These are phyloP conservation scores for Cotesia vestalis DNA, from an alignment of 1,140 invertebrate species.

Conservation along the genomic window DNA sequence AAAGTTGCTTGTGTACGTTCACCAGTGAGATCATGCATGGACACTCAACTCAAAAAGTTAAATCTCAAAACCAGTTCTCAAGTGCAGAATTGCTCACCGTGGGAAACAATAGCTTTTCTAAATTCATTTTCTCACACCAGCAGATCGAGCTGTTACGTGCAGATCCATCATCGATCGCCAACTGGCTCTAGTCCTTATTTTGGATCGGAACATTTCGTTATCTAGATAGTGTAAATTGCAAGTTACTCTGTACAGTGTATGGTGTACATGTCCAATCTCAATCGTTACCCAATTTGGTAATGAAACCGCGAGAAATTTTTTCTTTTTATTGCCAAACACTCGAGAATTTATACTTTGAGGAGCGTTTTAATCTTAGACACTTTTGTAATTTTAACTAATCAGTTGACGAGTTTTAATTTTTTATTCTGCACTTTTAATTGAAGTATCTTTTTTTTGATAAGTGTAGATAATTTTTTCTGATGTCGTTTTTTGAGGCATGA, in stretches of 20 bases:
- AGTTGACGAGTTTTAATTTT: too few species aligned
- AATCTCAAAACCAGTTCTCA: conserved; percentile 32
- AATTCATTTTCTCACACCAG: conserved; percentile 16
- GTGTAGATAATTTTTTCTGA: too few species aligned
- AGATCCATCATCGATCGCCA: not conserved
- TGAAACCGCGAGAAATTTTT: not conserved
- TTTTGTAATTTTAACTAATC: too few species aligned
- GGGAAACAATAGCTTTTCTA: conserved; percentile 35
- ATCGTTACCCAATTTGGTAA: conserved; percentile 26
- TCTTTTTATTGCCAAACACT: conserved; percentile 4
- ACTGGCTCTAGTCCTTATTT: conserved; percentile 6
- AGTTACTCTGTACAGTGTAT: too few species aligned
- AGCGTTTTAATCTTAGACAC: too few species aligned
- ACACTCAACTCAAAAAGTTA: conserved; percentile 17
- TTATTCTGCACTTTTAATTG: too few species aligned
- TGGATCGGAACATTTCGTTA: conserved; percentile 21
- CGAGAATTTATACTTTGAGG: too few species aligned
- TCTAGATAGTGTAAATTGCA: not conserved
- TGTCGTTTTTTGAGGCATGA: too few species aligned
- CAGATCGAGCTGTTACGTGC: not conserved
- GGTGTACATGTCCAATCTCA: conserved; percentile 9
- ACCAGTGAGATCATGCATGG: too few species aligned
- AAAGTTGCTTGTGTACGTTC: too few species aligned
- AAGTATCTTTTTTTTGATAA: too few species aligned
- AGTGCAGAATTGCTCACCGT: conserved; percentile 9